These are phyloP conservation scores for Tamandua tetradactyla DNA, from an alignment of 2,797 vertebrate genomes.

Conservation along the genomic window DNA sequence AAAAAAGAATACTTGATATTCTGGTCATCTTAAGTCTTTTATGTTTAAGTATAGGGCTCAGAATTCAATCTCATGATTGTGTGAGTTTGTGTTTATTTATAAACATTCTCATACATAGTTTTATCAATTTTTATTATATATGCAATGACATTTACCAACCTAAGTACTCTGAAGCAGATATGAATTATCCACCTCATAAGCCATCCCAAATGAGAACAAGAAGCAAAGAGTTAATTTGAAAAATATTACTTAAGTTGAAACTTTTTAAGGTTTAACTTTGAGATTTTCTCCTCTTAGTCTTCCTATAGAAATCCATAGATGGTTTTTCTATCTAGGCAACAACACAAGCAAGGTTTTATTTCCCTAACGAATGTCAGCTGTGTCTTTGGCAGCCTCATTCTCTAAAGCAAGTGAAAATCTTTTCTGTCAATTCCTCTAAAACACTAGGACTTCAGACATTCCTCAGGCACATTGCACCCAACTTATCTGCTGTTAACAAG, in stretches of 20 bases:
- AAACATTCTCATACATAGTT: not conserved
- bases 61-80: not conserved
- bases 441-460: not conserved
- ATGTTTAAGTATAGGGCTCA: not conserved
- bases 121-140: not conserved
- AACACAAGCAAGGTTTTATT: not conserved
- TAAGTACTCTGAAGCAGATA: not conserved
- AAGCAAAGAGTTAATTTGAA: not conserved
- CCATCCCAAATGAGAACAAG: not conserved
- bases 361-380: not conserved
- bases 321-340: not conserved
- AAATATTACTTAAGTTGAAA: not conserved
- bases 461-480: not conserved
- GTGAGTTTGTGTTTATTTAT: not conserved
- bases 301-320: not conserved
- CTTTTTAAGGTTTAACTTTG: not conserved
- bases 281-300: not conserved
- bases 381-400: not conserved
- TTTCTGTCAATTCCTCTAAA: not conserved
- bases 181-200: not conserved
- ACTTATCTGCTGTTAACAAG: not conserved
- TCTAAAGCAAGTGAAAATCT: not conserved
- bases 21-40: not conserved
- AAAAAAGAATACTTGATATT: not conserved
- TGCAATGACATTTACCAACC: not conserved